A percentile compares a stretch with the other conserved stretches of the same genome.
Evolutionary conservation across 2,113 vertebrate genomes (phyloP).

Genomic region (Mastomys natalensis): DNA sequence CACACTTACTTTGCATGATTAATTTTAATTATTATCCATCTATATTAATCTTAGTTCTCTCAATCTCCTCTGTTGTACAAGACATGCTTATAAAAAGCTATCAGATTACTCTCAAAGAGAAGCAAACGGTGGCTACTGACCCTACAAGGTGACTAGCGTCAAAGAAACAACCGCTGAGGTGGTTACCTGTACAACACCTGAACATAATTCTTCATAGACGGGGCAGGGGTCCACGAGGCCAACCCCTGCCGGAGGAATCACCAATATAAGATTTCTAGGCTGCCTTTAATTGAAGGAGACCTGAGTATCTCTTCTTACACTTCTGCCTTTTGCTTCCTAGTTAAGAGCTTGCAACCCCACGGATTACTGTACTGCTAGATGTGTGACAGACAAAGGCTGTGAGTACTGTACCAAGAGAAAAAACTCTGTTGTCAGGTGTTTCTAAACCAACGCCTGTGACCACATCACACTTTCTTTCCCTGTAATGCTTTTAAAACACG

Average conservation of each 20-base stretch:
- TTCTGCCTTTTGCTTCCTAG: slow-evolving; percentile 15
- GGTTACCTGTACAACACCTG: neutral
- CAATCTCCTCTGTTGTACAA: neutral
- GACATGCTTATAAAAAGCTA: neutral
- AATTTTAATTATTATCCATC: neutral
- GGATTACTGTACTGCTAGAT: neutral
- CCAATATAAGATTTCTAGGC: neutral
- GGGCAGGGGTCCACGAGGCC: neutral
- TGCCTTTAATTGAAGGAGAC: neutral
- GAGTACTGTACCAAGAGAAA: neutral
- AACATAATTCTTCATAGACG: no score
- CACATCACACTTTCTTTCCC: neutral
- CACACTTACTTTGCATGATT: neutral
- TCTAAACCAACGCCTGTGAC: neutral
- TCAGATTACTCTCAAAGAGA: slow-evolving; percentile 19
- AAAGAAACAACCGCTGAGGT: neutral
- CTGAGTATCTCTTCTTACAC: neutral
- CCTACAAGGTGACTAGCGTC: neutral
- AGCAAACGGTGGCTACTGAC: slow-evolving; percentile 11
- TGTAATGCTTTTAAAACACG: slow-evolving; percentile 49
- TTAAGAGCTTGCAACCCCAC: neutral
- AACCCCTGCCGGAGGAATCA: neutral
- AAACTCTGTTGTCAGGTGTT: neutral
- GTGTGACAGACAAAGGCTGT: neutral
- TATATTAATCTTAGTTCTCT: neutral